phyloP scores from a whole-genome alignment of 2,888 invertebrate genomes.

The Hyppa rectilinea region DNA sequence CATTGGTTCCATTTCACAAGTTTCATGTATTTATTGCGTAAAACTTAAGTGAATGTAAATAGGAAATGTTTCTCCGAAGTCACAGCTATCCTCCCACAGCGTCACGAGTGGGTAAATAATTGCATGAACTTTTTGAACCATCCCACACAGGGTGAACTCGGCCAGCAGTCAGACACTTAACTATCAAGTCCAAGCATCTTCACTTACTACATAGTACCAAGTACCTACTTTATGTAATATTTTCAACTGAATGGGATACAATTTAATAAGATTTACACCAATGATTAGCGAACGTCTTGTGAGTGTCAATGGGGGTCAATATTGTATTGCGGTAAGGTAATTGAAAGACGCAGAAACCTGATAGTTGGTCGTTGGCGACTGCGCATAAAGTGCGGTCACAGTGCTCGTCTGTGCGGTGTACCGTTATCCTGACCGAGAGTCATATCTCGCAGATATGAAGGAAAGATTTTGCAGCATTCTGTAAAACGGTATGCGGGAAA shows the following conservation, averaged over 20 bases:
- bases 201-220: conserved; percentile 43
- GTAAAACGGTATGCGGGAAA: conserved; percentile 32
- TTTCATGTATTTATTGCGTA: conserved; percentile 31
- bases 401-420: conserved; percentile 41
- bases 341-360: conserved; percentile 60
- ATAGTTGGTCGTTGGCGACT: conserved; percentile 49
- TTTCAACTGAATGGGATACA: conserved; percentile 23
- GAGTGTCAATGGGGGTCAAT: conserved; percentile 50
- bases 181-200: conserved; percentile 27
- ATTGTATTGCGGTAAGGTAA: conserved; percentile 54
- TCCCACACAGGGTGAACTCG: conserved; percentile 57
- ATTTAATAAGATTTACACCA: conserved; percentile 34
- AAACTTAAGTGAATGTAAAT: conserved; percentile 40
- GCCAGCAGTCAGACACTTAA: conserved; percentile 34
- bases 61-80: conserved; percentile 37
- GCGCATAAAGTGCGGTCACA: conserved; percentile 56
- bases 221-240: conserved; percentile 41
- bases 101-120: conserved; percentile 55
- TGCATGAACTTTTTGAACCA: conserved; percentile 49
- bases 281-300: conserved; percentile 22
- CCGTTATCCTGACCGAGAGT: conserved; percentile 58
- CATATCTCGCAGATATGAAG: conserved; percentile 56
- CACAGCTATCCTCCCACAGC: conserved; percentile 42
- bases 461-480: conserved; percentile 47
- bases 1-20: conserved; percentile 35